Evolutionary conservation across 1,140 invertebrate species (phyloP), one percentile per base, ranked within the genome.

Genomic region (Drosophila nasuta): DNA sequence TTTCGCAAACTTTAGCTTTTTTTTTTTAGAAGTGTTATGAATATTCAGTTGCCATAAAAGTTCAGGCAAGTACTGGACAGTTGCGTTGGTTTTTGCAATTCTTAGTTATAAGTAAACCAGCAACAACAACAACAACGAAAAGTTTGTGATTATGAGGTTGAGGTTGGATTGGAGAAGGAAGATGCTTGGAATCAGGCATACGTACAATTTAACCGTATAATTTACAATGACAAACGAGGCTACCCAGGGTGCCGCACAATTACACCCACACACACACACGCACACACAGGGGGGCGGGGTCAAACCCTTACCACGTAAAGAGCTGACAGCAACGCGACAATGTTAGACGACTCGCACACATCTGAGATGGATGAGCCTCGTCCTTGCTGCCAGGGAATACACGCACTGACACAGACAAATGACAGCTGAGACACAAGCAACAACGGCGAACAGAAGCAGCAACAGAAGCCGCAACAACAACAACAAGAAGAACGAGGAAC

Each of bases 151-250:
- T 38, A 2, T 38, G 30, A 30, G 33, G 5, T 8, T 28, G 13
- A n/a, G 28, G 20, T 25, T 25, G 20, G 20, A 45, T 7, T 0
- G 13, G 8, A 6, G 33, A 5, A 5, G 38, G 28, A 4, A 51
- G 46, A 59, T n/a, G 5, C 13, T 57, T 33, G 8, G 46, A 71
- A 78, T 67, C 77, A 76, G 75, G 71, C 79, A 71, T 74, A 77
- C 70, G 68, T 80, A 81, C 85, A 88, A 89, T 89, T 89, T 77
- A 89, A 89, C 85, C 81, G 69, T 82, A 89, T 89, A 89, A 89
- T 89, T 89, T 90, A 89, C 85, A 89, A 85, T 90, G 85, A 90
- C 85, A 89, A 89, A 89, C 86, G 85, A 89, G 85, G 85, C 69
- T 79, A 75, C 57, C 51, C 72, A 68, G 64, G 68, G 66, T 89